Conservation (phyloP, 2,797 vertebrate genomes). For the Lithobates sylvaticus region DNA sequence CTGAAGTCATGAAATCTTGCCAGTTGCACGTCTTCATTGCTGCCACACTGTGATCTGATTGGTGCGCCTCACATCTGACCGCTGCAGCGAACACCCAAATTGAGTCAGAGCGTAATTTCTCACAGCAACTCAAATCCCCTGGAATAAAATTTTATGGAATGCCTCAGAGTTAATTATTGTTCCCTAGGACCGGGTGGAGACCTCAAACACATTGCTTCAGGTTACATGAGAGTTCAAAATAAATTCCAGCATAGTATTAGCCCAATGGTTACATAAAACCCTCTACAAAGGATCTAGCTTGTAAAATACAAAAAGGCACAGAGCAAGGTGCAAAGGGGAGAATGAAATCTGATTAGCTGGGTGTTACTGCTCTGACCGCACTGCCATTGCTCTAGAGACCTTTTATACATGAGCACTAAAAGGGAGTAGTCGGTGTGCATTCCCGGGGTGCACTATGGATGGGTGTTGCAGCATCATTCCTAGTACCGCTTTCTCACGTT, state of each 20-base stretch:
- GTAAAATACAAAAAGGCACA: no score
- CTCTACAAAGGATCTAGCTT: neutral
- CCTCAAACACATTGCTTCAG: conserved; percentile 27
- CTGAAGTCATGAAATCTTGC: neutral
- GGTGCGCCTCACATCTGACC: conserved; percentile 14
- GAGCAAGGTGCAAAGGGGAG: no score
- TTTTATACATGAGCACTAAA: no score
- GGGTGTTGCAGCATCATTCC: no score
- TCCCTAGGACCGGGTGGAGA: conserved; percentile 48
- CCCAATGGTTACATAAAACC: neutral
- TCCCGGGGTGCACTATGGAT: no score
- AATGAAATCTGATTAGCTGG: no score
- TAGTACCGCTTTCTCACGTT: no score
- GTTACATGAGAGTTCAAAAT: neutral
- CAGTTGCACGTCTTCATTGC: neutral
- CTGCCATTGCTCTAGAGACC: no score
- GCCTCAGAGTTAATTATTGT: conserved; percentile 50
- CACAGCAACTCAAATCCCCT: conserved; percentile 9
- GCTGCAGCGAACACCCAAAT: conserved; percentile 33
- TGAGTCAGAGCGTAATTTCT: conserved; percentile 43
- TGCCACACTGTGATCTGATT: conserved; percentile 7
- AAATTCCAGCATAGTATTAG: neutral
- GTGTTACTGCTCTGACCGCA: no score
- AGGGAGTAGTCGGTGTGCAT: no score
- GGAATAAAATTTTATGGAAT: conserved; percentile 38